Percentiles rank a stretch among this genome's conserved stretches.
These are phyloP conservation scores for Anguilla obscura DNA, from an alignment of 2,797 vertebrate genomes.

Conservation along the genomic window DNA sequence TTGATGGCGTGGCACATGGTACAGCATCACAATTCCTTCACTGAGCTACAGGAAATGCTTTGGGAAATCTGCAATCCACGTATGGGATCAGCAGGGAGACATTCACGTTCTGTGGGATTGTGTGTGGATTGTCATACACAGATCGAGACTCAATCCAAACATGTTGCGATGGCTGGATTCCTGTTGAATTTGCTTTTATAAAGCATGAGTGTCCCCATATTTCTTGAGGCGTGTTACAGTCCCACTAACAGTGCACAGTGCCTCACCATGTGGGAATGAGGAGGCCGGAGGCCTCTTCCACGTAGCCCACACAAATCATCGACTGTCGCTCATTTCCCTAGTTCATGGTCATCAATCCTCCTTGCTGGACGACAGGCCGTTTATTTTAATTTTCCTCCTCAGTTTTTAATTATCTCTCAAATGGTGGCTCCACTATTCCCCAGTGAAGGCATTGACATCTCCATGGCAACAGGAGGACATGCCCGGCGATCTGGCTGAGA, in stretches of 20 bases:
- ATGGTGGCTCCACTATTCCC: conserved; percentile 36
- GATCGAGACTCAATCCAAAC: background rate
- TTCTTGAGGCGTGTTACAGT: background rate
- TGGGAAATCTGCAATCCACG: background rate
- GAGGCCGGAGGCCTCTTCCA: background rate
- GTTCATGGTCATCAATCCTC: background rate
- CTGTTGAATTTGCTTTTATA: background rate
- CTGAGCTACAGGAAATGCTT: background rate
- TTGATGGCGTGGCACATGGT: too few relatives aligned
- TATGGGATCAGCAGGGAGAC: background rate
- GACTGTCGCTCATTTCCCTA: background rate
- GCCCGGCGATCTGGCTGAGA: conserved; percentile 17
- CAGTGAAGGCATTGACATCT: conserved; percentile 60
- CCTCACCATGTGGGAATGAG: background rate
- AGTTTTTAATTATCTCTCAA: conserved; percentile 55
- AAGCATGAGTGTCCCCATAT: background rate
- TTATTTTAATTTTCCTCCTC: conserved; percentile 30
- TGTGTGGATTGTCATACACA: too few relatives aligned
- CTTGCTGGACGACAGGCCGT: background rate
- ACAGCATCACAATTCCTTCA: background rate
- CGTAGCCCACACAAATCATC: background rate
- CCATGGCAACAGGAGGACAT: conserved; percentile 62
- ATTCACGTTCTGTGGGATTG: background rate
- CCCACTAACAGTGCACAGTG: background rate
- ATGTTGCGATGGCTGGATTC: background rate